Conservation (phyloP, 1,140 invertebrate species). For the Scaptodrosophila lebanonensis region DNA sequence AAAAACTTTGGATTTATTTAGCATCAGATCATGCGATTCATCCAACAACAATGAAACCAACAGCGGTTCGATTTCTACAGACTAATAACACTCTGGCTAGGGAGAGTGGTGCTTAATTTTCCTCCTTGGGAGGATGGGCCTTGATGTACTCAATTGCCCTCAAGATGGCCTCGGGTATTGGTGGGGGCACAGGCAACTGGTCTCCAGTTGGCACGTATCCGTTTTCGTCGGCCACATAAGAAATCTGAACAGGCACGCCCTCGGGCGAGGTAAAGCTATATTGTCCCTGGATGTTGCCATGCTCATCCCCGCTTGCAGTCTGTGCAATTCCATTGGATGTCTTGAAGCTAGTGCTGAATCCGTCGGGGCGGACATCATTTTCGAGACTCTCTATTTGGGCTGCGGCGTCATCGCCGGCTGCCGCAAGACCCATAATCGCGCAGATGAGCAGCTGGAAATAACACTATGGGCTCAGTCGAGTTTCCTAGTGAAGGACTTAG, state of each 20-base stretch:
- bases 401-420: slow-evolving; percentile 32
- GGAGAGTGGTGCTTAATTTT: too few species aligned
- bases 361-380: slow-evolving; percentile 74
- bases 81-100: too few species aligned
- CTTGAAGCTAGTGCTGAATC: slow-evolving; percentile 73
- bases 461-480: too few species aligned
- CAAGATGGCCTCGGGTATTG: slow-evolving; percentile 82
- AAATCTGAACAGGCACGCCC: slow-evolving; percentile 81
- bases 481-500: too few species aligned
- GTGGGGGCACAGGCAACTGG: slow-evolving; percentile 82
- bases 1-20: too few species aligned
- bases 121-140: slow-evolving; percentile 54
- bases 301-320: slow-evolving; percentile 52
- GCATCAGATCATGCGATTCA: too few species aligned
- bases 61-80: too few species aligned
- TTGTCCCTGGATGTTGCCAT: slow-evolving; percentile 76
- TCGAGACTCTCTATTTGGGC: slow-evolving; percentile 28
- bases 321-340: slow-evolving; percentile 79
- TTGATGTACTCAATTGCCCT: slow-evolving; percentile 78
- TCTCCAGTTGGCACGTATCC: slow-evolving; percentile 79
- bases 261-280: slow-evolving; percentile 81
- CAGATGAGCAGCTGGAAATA: slow-evolving; percentile 37
- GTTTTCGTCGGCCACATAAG: slow-evolving; percentile 79
- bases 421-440: slow-evolving; percentile 34
- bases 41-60: too few species aligned